A percentile compares a stretch with the other conserved stretches of the same genome.
Evolutionary conservation across 2,888 invertebrate genomes (phyloP).

Genomic region (Meloe dianella): DNA sequence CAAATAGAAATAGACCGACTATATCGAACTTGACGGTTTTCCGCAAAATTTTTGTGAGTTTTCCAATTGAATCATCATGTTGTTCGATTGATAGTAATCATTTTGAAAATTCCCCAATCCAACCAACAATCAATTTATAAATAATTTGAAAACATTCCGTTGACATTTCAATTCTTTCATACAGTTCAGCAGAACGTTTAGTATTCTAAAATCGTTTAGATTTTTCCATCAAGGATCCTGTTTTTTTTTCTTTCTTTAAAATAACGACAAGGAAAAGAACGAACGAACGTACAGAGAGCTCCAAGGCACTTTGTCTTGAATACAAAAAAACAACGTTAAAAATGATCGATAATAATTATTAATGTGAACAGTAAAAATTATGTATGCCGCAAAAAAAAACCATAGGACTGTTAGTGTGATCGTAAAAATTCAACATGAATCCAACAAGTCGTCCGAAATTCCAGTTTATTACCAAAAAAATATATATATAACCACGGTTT

Average conservation of each 20-base stretch:
- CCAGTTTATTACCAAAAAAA: neutral
- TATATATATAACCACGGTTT: neutral
- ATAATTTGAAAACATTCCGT: neutral
- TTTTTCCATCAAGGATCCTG: neutral
- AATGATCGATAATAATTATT: no score
- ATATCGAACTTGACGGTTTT: no score
- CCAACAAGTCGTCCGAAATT: neutral
- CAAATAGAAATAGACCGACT: no score
- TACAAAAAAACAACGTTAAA: no score
- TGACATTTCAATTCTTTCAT: slow-evolving; percentile 4
- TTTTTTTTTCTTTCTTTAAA: neutral
- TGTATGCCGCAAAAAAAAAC: no score
- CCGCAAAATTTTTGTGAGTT: no score
- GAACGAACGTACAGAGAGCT: neutral
- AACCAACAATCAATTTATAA: neutral
- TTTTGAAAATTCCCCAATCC: neutral
- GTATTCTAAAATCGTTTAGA: neutral
- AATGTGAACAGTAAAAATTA: no score
- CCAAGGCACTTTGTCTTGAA: no score
- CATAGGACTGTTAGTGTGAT: no score
- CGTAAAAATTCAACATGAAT: neutral
- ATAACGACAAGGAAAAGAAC: neutral
- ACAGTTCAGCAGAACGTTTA: neutral
- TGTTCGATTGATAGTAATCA: no score
- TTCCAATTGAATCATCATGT: no score